Conservation (phyloP, 2,888 invertebrate genomes). For the Drosophila silvestris region DNA sequence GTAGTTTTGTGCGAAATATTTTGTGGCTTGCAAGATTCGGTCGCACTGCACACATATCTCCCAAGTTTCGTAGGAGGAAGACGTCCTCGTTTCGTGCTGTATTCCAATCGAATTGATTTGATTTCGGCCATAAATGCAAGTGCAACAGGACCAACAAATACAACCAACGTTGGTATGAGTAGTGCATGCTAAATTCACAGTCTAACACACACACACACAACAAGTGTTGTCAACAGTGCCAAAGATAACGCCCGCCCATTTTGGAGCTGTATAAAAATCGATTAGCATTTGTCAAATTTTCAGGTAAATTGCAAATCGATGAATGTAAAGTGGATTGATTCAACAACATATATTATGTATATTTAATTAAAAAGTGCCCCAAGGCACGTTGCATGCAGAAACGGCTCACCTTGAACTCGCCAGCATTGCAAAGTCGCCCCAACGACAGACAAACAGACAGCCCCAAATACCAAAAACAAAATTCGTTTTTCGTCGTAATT, state of each 20-base stretch:
- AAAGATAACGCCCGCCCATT: conserved; percentile 24
- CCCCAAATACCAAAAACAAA: conserved; percentile 32
- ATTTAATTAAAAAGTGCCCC: not conserved
- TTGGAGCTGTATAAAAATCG: conserved; percentile 48
- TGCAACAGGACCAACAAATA: conserved; percentile 45
- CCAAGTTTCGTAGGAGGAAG: conserved; percentile 24
- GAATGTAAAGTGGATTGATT: conserved; percentile 53
- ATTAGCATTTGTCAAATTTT: conserved; percentile 40
- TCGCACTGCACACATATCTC: conserved; percentile 36
- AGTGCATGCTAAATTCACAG: conserved; percentile 51
- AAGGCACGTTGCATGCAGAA: conserved; percentile 3
- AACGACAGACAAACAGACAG: not conserved
- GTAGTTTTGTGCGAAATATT: not conserved
- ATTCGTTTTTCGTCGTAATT: conserved; percentile 3
- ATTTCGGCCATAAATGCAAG: conserved; percentile 64
- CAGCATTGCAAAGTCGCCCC: conserved; percentile 21
- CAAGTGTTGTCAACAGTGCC: conserved; percentile 1
- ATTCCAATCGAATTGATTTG: conserved; percentile 13
- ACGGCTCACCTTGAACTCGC: conserved; percentile 49
- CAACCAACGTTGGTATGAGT: conserved; percentile 26
- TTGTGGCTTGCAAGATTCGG: not conserved
- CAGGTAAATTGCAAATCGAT: conserved; percentile 50
- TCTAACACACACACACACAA: not conserved
- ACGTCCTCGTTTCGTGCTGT: conserved; percentile 15
- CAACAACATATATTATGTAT: not conserved